Base-by-base conservation (phyloP, 2,888 invertebrate species). In the Stegana nigrithorax region DNA sequence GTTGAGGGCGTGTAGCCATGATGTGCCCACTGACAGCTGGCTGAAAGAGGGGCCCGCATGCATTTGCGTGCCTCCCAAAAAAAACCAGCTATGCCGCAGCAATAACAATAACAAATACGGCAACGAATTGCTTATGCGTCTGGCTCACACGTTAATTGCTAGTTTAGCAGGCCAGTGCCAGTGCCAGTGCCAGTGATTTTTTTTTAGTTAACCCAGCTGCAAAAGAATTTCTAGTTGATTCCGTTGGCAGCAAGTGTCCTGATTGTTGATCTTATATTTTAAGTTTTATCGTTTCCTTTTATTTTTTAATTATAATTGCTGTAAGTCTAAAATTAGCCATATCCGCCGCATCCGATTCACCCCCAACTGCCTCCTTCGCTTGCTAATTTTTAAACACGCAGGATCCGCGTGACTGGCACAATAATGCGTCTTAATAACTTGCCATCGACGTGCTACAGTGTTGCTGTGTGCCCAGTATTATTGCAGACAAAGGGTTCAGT, bases 21-120 rank as follows among this genome's bases (percentile, higher is more conserved):
- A 78, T 78, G 69, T 74, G 60, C 64, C 53, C 68, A 78, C 69
- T 75, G 79, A 75, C 75, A 75, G 75, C 77, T 53, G 47, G 56
- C 29, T 36, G 58, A 21, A 14, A 51, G 36, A n/a, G n/a, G 12
- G 4, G 23, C 23, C 56, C 50, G 45, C 62, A 55, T 71, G 73
- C 60, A 73, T 72, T 73, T 70, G 69, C 73, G 12, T 14, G 61
- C 10, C 60, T 29, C 8, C 44, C n/a, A 25, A 45, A 19, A 12
- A 5, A 45, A 39, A 39, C 39, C 14, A 17, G 17, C 10, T 17
- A 17, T n/a, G 17, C 14, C 10, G n/a, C n/a, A n/a, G n/a, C n/a
- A n/a, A n/a, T n/a, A n/a, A n/a, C n/a, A n/a, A n/a, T n/a, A n/a
- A n/a, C n/a, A n/a, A n/a, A n/a, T n/a, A n/a, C 29, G 6, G 29